A percentile compares a stretch with the other conserved stretches of the same genome.
phyloP scores from a whole-genome alignment of 2,113 vertebrate species.

The Malurus elegans region DNA sequence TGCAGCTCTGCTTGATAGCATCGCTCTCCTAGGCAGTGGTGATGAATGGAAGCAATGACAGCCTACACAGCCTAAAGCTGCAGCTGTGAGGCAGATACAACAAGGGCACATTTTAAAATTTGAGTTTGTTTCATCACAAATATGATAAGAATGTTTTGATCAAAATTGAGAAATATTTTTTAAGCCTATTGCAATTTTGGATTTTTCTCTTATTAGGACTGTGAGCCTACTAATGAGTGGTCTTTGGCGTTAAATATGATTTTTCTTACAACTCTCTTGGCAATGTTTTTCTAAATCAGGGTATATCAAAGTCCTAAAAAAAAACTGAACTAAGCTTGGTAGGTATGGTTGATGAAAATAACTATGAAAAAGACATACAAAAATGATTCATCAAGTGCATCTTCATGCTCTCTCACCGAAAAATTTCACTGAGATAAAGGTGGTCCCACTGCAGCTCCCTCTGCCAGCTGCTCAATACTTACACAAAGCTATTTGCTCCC shows the following conservation, averaged over 20 bases:
- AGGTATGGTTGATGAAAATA: background rate
- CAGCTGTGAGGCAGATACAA: background rate
- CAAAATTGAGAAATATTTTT: background rate
- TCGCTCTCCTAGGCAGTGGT: background rate
- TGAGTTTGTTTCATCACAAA: background rate
- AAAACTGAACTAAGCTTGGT: background rate
- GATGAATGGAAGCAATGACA: background rate
- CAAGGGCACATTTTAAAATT: background rate
- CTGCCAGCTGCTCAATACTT: background rate
- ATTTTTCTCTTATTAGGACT: background rate
- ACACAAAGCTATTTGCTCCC: background rate
- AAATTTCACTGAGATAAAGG: background rate
- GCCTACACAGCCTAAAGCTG: background rate
- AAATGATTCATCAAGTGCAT: background rate
- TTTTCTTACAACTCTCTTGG: background rate
- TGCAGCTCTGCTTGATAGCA: background rate
- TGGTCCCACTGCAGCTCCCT: background rate
- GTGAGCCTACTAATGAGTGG: background rate
- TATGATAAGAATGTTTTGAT: accelerated
- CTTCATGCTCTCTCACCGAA: too few relatives aligned
- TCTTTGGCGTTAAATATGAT: background rate
- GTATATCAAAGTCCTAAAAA: background rate
- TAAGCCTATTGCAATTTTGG: background rate
- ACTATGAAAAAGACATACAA: background rate
- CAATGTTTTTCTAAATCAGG: background rate